Base-by-base conservation (phyloP, 2,888 invertebrate species). In the Lagria hirta region DNA sequence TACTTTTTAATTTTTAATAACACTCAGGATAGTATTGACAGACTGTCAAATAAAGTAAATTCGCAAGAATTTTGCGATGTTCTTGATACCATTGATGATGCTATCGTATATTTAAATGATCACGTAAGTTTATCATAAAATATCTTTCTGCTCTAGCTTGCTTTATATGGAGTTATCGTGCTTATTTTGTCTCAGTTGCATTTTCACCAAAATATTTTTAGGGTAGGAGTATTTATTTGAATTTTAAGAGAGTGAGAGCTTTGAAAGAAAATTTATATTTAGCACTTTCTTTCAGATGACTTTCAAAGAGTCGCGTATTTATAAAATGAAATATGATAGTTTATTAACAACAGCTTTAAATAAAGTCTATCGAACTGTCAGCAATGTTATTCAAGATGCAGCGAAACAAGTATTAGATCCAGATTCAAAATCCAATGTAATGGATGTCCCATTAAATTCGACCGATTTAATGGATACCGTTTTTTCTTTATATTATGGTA, bases 401-500 rank as follows among this genome's bases (percentile, higher is more conserved):
- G 88, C 90, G 0, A 86, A 86, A 57, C 86, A 87, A 61, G 84
- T 84, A 1, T 58, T 81, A 4, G 75, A 73, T 41, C 66, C 65
- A 22, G 67, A 67, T 35, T 62, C 59, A 28, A 62, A 62, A 43
- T 51, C 62, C 28, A 52, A 61, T 49, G 27, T 61, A 40, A 43
- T 58, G 36, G 30, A 60, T 40, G 48, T 57, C 18, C 43, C 47
- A 29, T 21, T 70, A 61, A 12, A 75, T 78, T 48, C 42, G 4
- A 34, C 43, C 26, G 58, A 58, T 35, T 37, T 52, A n/a, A 47
- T 55, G 7, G 85, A 88, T 57, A 81, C 85, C 0, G 83, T 86
- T 16, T 88, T 82, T 74, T 93, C 86, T 28, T 82, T 81, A 18
- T 96, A 92, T 64, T 98, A 97, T 65, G 96, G 96, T 0, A 92